These are phyloP conservation scores for Cisticola juncidis DNA, from an alignment of 2,113 vertebrate species.

Conservation along the genomic window DNA sequence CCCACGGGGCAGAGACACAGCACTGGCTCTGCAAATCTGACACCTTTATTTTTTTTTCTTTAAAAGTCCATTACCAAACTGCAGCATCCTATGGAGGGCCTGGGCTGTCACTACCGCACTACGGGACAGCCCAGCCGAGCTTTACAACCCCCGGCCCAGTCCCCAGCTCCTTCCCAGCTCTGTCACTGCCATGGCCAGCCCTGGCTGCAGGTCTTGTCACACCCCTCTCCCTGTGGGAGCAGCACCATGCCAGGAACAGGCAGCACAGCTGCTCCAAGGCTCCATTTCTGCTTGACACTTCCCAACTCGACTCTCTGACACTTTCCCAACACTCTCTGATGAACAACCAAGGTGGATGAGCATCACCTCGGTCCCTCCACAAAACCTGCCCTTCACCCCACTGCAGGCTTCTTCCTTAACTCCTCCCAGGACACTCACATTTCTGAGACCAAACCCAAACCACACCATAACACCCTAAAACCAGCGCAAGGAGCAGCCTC, in stretches of 20 bases:
- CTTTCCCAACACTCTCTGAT: not conserved
- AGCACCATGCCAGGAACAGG: not conserved
- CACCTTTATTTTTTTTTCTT: conserved; percentile 35
- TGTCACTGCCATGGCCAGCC: not conserved
- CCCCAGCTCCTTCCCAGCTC: not conserved
- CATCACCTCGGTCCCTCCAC: not conserved
- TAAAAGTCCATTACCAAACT: not conserved
- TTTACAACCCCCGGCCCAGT: not conserved
- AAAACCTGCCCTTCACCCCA: not conserved
- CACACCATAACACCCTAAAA: accelerated
- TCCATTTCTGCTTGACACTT: not conserved
- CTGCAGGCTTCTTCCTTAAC: not conserved
- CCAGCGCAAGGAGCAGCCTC: not conserved
- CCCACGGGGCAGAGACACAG: not conserved
- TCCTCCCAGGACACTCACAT: not conserved
- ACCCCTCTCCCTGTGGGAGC: accelerated
- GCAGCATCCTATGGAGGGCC: not conserved
- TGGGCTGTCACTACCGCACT: not conserved
- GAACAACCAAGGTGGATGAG: not conserved
- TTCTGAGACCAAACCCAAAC: not conserved
- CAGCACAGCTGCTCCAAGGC: not conserved
- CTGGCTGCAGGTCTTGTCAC: not conserved
- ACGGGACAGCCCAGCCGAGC: not conserved
- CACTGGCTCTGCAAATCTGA: conserved; percentile 21
- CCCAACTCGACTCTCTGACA: not conserved